phyloP scores from a whole-genome alignment of 2,113 vertebrate species.

The Xenotilapia flavipinnis region DNA sequence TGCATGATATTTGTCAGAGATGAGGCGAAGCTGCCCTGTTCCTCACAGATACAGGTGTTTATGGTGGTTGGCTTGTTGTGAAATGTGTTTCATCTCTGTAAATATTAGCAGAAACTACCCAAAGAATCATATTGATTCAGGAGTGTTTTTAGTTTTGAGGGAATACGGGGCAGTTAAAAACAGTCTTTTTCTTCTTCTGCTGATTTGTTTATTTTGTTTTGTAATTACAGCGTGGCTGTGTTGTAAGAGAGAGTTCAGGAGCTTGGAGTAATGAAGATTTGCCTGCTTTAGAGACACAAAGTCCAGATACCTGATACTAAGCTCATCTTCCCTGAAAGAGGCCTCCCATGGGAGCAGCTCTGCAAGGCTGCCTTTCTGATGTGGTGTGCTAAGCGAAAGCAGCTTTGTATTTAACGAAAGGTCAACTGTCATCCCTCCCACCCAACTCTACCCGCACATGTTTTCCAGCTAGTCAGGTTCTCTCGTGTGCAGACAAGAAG shows the following conservation, averaged over 20 bases:
- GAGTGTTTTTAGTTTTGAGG: not conserved
- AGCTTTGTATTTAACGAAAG: conserved; percentile 52
- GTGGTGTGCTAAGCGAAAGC: conserved; percentile 34
- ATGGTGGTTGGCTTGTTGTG: not conserved
- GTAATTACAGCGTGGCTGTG: not conserved
- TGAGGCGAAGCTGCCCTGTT: not conserved
- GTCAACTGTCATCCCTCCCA: conserved; percentile 45
- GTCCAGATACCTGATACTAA: conserved; percentile 6
- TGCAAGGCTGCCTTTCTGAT: conserved; percentile 5
- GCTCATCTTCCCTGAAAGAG: conserved; percentile 30
- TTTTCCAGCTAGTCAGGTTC: conserved; percentile 22
- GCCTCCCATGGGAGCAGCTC: conserved; percentile 2
- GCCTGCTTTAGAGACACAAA: not conserved
- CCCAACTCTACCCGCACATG: not conserved
- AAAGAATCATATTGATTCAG: not conserved
- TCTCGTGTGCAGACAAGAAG: not conserved
- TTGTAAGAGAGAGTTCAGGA: not conserved
- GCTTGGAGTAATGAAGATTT: conserved; percentile 17
- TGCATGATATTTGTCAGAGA: not conserved
- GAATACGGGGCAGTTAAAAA: not conserved
- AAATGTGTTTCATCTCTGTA: not conserved
- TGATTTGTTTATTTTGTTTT: not conserved
- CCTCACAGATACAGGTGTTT: not conserved
- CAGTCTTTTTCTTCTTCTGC: not conserved
- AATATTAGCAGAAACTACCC: not conserved